Evolutionary conservation across 2,888 invertebrate species (phyloP).

Genomic region (Amiota minor): DNA sequence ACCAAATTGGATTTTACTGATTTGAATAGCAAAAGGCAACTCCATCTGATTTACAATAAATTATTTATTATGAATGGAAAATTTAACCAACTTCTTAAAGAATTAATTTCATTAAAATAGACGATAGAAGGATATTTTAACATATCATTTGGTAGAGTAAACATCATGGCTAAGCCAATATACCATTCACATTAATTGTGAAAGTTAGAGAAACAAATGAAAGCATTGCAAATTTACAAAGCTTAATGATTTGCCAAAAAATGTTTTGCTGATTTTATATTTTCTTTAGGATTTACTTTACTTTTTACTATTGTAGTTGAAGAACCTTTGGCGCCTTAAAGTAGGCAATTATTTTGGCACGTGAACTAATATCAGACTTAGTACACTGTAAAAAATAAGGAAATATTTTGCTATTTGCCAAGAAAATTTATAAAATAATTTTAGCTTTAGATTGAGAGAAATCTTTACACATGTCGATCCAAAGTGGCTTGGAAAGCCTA

Average conservation of each 20-base stretch:
- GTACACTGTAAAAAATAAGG: background rate
- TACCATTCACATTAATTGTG: background rate
- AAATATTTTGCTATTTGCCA: too few species aligned
- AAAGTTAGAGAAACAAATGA: background rate
- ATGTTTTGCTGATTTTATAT: slow-evolving; percentile 1
- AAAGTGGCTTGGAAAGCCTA: too few species aligned
- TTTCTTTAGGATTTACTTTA: background rate
- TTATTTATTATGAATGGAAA: too few species aligned
- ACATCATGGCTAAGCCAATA: background rate
- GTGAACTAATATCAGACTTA: slow-evolving; percentile 1
- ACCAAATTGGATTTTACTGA: too few species aligned
- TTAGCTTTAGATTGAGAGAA: too few species aligned
- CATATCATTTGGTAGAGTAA: background rate
- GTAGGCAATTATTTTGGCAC: slow-evolving; percentile 28
- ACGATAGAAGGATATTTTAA: too few species aligned
- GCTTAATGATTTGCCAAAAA: slow-evolving; percentile 24
- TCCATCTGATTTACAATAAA: too few species aligned
- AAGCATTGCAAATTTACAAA: slow-evolving; percentile 10
- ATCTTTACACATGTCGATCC: too few species aligned
- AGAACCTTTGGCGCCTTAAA: slow-evolving; percentile 6
- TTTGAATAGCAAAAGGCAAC: too few species aligned
- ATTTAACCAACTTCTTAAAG: too few species aligned
- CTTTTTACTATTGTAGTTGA: background rate
- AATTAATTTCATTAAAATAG: too few species aligned
- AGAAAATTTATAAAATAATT: too few species aligned